phyloP scores from a whole-genome alignment of 2,888 invertebrate species.

The Lepidocyrtinus sp. region DNA sequence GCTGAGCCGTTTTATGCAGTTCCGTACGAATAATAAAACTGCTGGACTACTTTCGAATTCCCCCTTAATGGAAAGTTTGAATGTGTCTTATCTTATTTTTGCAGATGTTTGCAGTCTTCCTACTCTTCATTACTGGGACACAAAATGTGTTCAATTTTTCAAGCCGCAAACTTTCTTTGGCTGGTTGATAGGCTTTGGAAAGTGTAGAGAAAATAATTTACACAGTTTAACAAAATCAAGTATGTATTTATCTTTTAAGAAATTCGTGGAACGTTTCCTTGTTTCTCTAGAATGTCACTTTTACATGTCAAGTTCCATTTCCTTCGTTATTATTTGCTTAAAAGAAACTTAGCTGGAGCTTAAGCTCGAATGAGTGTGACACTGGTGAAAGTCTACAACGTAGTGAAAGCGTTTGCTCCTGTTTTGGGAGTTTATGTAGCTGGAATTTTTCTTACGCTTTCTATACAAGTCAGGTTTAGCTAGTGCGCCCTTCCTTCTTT shows the following conservation, averaged over 20 bases:
- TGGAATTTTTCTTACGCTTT: background rate
- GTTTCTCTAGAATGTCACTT: background rate
- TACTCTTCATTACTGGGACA: background rate
- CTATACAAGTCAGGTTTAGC: background rate
- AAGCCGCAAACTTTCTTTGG: background rate
- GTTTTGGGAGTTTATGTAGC: background rate
- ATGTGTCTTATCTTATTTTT: background rate
- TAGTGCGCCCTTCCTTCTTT: background rate
- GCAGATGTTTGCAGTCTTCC: background rate
- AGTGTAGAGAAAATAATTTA: too few relatives aligned
- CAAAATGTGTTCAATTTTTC: background rate
- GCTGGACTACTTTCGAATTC: background rate
- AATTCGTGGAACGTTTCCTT: too few relatives aligned
- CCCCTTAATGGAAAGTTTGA: background rate
- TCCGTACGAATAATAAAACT: background rate
- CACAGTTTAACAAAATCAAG: too few relatives aligned
- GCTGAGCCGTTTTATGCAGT: background rate
- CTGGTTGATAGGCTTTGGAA: too few relatives aligned
- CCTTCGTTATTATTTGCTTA: background rate
- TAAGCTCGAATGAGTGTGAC: background rate
- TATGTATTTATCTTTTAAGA: too few relatives aligned
- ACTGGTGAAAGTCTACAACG: background rate
- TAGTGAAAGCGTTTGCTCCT: background rate
- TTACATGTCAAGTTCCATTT: background rate
- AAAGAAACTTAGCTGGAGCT: too few relatives aligned